phyloP scores from a whole-genome alignment of 53 echinoderm and acorn worm genomes.

The Mesocentrotus franciscanus region DNA sequence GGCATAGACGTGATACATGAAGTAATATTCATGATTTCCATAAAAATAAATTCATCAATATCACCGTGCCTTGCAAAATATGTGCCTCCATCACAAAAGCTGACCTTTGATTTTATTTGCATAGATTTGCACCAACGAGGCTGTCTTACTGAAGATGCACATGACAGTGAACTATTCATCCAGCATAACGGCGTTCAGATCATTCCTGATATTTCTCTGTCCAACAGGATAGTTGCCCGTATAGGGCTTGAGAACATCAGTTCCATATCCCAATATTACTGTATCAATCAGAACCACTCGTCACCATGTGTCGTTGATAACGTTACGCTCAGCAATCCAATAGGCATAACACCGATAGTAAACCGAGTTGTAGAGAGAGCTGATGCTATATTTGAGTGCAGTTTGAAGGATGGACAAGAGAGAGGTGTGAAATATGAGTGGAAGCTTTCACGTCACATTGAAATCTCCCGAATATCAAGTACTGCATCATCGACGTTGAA shows the following conservation, averaged over 20 bases:
- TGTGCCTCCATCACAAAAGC: not conserved
- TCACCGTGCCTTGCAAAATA: not conserved
- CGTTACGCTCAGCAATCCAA: not conserved
- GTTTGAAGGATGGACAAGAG: not conserved
- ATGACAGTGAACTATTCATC: no score
- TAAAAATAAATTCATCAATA: not conserved
- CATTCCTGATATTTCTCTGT: no score
- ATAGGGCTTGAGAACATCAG: no score
- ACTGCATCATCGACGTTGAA: not conserved
- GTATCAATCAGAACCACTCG: no score
- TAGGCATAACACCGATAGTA: not conserved
- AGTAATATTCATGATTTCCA: not conserved
- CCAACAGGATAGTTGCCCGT: no score
- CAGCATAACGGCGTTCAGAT: no score
- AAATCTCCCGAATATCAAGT: not conserved
- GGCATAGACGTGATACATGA: not conserved
- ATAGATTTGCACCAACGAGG: not conserved
- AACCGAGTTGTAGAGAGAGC: not conserved
- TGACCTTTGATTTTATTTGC: not conserved
- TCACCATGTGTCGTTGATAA: no score
- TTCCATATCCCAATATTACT: no score
- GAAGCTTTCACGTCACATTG: not conserved
- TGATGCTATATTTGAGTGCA: not conserved
- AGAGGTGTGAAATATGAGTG: not conserved
- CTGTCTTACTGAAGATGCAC: no score